phyloP scores from a whole-genome alignment of 2,888 invertebrate genomes.

The Acanthococcus lagerstroemiae region DNA sequence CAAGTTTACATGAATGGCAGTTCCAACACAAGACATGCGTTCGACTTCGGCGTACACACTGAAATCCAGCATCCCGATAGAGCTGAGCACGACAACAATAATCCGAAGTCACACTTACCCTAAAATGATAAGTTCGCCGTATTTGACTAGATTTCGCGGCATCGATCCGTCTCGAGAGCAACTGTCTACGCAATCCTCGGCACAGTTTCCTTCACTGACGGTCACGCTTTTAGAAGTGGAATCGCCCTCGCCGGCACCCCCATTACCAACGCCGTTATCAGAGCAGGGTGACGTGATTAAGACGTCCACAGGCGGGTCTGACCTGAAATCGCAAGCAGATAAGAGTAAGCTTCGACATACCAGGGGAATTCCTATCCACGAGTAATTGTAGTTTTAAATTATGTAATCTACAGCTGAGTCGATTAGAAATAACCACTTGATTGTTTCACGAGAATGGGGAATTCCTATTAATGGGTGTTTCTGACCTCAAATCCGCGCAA shows the following conservation, averaged over 20 bases:
- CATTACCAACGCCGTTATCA: background rate
- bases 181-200: slow-evolving; percentile 2
- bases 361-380: no score
- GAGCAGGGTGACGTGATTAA: slow-evolving; percentile 18
- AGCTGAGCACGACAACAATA: background rate
- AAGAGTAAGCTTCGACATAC: no score
- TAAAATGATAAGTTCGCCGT: slow-evolving; percentile 87
- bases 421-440: no score
- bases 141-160: slow-evolving; percentile 57
- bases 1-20: no score
- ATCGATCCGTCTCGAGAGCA: slow-evolving; percentile 22
- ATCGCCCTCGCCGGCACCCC: slow-evolving; percentile 6
- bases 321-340: no score
- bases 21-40: no score
- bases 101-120: slow-evolving; percentile 54
- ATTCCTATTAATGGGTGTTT: no score
- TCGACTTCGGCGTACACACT: no score
- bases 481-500: no score
- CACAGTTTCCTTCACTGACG: background rate
- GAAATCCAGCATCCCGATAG: background rate
- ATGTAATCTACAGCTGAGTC: no score
- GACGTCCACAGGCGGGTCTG: slow-evolving; percentile 11
- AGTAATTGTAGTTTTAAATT: no score
- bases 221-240: background rate
- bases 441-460: no score